phyloP scores from a whole-genome alignment of 2,113 vertebrate species.

The Cnemophilus loriae region DNA sequence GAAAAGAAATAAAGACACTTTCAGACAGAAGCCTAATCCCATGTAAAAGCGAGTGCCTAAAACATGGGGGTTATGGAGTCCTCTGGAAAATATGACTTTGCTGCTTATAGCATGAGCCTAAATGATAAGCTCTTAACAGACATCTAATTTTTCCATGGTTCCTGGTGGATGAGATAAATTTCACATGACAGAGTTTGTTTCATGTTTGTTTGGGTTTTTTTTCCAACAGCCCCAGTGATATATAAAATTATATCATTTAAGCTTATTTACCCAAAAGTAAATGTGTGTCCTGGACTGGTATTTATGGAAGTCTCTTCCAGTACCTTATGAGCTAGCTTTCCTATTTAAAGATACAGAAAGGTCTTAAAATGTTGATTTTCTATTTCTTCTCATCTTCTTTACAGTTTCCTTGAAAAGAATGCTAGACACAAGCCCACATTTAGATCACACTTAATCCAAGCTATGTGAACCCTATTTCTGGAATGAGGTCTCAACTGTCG shows the following conservation, averaged over 20 bases:
- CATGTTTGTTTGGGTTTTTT: too few species aligned
- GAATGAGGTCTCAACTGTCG: neutral
- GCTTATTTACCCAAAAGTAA: neutral
- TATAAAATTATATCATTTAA: neutral
- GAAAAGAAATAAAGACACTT: neutral
- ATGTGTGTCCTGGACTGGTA: neutral
- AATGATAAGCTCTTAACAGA: neutral
- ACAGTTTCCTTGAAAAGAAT: neutral
- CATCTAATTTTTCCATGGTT: neutral
- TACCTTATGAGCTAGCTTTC: neutral
- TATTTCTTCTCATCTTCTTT: neutral
- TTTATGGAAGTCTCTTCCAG: neutral
- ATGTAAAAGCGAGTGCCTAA: neutral
- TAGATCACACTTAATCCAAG: neutral
- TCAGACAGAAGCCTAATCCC: neutral
- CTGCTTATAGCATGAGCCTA: neutral
- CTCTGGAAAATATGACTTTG: neutral
- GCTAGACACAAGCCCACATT: neutral
- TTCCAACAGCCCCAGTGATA: neutral
- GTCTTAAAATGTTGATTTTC: neutral
- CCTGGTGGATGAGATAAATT: neutral
- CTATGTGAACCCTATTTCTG: neutral
- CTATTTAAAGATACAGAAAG: neutral
- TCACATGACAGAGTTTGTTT: neutral
- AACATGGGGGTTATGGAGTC: neutral